Conservation (phyloP, 2,888 invertebrate species). For the Hermaeophaga mercurialis region DNA sequence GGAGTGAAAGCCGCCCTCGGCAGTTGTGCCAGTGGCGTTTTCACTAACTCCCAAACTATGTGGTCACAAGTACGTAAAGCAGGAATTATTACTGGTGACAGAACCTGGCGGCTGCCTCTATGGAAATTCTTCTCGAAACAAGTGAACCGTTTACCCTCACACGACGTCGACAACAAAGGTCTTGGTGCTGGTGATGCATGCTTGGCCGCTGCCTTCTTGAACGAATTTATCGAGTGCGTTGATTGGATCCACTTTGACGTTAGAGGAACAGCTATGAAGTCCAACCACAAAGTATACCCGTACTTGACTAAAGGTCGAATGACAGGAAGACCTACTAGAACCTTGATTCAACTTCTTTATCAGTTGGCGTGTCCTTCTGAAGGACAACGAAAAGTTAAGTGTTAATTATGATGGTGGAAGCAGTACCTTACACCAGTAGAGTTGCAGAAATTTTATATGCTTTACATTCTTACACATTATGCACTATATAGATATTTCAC, state of each 20-base stretch:
- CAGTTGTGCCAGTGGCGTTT: slow-evolving; percentile 62
- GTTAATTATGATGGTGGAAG: too few species aligned
- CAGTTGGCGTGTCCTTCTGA: slow-evolving; percentile 55
- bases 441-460: too few species aligned
- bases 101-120: slow-evolving; percentile 68
- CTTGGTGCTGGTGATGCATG: slow-evolving; percentile 56
- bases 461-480: too few species aligned
- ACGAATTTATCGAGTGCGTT: slow-evolving; percentile 62
- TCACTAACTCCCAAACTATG: slow-evolving; percentile 60
- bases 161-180: slow-evolving; percentile 64
- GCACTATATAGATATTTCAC: too few species aligned
- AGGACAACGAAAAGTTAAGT: slow-evolving; percentile 54
- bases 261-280: slow-evolving; percentile 62
- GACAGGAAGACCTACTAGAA: slow-evolving; percentile 60
- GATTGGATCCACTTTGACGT: slow-evolving; percentile 69
- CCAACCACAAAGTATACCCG: slow-evolving; percentile 60
- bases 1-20: slow-evolving; percentile 62
- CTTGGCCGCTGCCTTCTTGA: slow-evolving; percentile 55
- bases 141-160: slow-evolving; percentile 54
- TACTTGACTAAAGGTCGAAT: slow-evolving; percentile 62
- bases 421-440: too few species aligned
- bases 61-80: slow-evolving; percentile 62
- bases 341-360: slow-evolving; percentile 58
- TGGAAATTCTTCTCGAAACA: slow-evolving; percentile 61
- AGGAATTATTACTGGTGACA: slow-evolving; percentile 63